Conservation (phyloP, 2,888 invertebrate genomes). For the Adela reaumurella region DNA sequence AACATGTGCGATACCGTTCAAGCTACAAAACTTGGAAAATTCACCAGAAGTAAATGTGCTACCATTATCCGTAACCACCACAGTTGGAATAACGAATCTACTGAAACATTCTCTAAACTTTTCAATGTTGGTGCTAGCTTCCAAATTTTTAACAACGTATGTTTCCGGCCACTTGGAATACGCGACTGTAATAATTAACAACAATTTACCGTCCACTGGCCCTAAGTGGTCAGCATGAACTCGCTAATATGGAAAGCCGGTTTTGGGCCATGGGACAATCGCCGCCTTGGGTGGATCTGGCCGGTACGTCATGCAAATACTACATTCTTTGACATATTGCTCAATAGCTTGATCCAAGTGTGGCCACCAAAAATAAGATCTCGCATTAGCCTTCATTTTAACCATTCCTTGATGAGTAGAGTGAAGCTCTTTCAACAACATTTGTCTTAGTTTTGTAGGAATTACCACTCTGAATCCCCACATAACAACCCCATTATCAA, state of each 20-base stretch:
- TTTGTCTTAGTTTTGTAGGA: not conserved
- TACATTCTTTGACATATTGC: conserved; percentile 4
- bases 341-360: conserved; percentile 5
- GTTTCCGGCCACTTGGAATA: conserved; percentile 8
- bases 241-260: not conserved
- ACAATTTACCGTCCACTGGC: not conserved
- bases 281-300: not conserved
- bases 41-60: conserved; percentile 2
- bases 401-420: conserved; percentile 5
- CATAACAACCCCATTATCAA: conserved; percentile 8
- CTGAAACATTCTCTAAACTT: conserved; percentile 3
- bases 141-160: conserved; percentile 5
- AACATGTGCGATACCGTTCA: conserved; percentile 7
- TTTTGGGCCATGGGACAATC: not conserved
- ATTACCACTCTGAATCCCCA: conserved; percentile 6
- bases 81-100: not conserved
- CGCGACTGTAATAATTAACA: conserved; percentile 6
- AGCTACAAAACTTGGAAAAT: conserved; percentile 1
- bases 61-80: conserved; percentile 2
- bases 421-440: not conserved
- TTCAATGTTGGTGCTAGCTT: not conserved
- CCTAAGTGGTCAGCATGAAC: conserved; percentile 6
- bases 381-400: conserved; percentile 7
- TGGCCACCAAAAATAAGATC: conserved; percentile 9
- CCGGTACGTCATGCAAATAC: not conserved